phyloP scores from a whole-genome alignment of 2,113 vertebrate species.

The Gobiocypris rarus region DNA sequence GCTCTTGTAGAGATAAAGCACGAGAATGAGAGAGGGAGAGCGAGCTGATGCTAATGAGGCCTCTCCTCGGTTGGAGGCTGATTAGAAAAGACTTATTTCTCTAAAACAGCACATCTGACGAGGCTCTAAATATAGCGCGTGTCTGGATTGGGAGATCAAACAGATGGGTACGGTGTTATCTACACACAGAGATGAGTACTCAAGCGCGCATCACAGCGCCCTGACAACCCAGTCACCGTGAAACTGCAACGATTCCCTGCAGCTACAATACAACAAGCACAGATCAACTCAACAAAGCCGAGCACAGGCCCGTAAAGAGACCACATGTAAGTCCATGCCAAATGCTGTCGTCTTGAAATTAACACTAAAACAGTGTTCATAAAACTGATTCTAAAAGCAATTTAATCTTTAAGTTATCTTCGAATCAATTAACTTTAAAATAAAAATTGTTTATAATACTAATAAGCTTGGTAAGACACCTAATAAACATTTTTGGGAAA shows the following conservation, averaged over 20 bases:
- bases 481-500: not conserved
- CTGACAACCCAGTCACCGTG: constrained; percentile 29
- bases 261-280: constrained; percentile 22
- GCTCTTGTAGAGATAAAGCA: constrained; percentile 24
- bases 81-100: constrained; percentile 48
- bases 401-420: not conserved
- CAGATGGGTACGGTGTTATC: constrained; percentile 48
- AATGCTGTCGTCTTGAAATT: not conserved
- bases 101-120: constrained; percentile 49
- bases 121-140: constrained; percentile 49
- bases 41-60: constrained; percentile 32
- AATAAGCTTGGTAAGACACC: not conserved
- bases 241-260: constrained; percentile 35
- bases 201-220: constrained; percentile 22
- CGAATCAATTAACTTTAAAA: not conserved
- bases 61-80: constrained; percentile 33
- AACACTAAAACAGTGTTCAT: not conserved
- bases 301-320: constrained; percentile 8
- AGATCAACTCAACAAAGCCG: constrained; percentile 10
- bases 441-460: not conserved
- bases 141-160: constrained; percentile 47
- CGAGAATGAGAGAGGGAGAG: constrained; percentile 26
- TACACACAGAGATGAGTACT: constrained; percentile 36
- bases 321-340: not conserved
- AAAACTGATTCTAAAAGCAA: not conserved